Percentiles rank a stretch among this genome's conserved stretches.
These are phyloP conservation scores for Epinotia ramella DNA, from an alignment of 2,888 invertebrate species.

Conservation along the genomic window DNA sequence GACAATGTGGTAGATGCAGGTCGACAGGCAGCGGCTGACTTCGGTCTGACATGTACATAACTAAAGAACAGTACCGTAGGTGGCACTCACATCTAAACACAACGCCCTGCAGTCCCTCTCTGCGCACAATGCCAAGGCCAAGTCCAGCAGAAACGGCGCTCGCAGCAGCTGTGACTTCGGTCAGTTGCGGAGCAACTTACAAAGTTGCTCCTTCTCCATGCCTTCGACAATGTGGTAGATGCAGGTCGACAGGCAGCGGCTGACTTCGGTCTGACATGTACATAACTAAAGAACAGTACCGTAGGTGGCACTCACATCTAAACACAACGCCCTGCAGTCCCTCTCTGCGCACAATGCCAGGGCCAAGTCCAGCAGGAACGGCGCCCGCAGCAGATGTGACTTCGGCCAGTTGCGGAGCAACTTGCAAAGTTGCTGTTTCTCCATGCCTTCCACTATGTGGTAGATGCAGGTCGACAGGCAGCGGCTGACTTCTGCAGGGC, in stretches of 20 bases:
- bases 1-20: no score
- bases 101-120: no score
- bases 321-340: conserved; percentile 69
- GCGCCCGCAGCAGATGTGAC: conserved; percentile 68
- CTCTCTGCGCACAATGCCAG: conserved; percentile 72
- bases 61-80: no score
- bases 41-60: no score
- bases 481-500: conserved; percentile 67
- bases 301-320: conserved; percentile 66
- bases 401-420: conserved; percentile 71
- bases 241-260: conserved; percentile 73
- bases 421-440: conserved; percentile 65
- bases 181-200: no score
- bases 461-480: conserved; percentile 77
- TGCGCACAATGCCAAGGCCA: no score
- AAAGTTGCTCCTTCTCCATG: no score
- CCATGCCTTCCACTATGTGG: conserved; percentile 65
- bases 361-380: conserved; percentile 73
- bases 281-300: not conserved
- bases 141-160: no score
- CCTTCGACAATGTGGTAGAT: conserved; percentile 75
- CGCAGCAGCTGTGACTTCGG: no score
- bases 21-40: no score
- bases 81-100: no score
- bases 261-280: conserved; percentile 59